Conservation (phyloP, 1,140 invertebrate species). For the Drosophila elegans region DNA sequence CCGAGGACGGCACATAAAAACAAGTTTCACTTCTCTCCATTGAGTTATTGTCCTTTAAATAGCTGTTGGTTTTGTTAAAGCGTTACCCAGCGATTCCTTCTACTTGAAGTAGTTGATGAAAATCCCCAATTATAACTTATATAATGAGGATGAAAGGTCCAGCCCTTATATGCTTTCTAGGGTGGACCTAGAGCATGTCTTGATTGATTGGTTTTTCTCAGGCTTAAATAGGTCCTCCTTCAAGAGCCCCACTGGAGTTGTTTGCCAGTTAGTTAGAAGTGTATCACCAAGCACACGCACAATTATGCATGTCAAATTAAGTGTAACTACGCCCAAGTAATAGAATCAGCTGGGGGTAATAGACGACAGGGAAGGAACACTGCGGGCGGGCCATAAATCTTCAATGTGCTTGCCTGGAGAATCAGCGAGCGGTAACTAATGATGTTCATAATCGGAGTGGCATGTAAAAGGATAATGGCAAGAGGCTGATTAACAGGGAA, state of each 20-base stretch:
- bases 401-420: constrained; percentile 48
- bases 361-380: constrained; percentile 5
- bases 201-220: not conserved
- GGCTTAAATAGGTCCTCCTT: not conserved
- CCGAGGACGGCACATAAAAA: constrained; percentile 49
- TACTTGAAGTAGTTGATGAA: constrained; percentile 30
- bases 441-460: constrained; percentile 80
- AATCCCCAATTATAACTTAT: constrained; percentile 19
- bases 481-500: constrained; percentile 68
- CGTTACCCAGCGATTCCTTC: constrained; percentile 24
- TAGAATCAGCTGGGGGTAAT: constrained; percentile 24
- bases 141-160: constrained; percentile 8
- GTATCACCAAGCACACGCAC: constrained; percentile 55
- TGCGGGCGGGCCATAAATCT: constrained; percentile 70
- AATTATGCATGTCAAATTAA: constrained; percentile 79
- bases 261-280: constrained; percentile 27
- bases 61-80: constrained; percentile 26
- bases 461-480: constrained; percentile 77
- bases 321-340: constrained; percentile 67
- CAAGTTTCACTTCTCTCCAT: constrained; percentile 46
- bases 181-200: not conserved
- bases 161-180: not conserved
- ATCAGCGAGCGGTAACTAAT: constrained; percentile 76
- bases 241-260: constrained; percentile 4
- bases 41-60: constrained; percentile 61